Base-by-base conservation (phyloP, 1,140 invertebrate genomes). In the Drosophila prosaltans region DNA sequence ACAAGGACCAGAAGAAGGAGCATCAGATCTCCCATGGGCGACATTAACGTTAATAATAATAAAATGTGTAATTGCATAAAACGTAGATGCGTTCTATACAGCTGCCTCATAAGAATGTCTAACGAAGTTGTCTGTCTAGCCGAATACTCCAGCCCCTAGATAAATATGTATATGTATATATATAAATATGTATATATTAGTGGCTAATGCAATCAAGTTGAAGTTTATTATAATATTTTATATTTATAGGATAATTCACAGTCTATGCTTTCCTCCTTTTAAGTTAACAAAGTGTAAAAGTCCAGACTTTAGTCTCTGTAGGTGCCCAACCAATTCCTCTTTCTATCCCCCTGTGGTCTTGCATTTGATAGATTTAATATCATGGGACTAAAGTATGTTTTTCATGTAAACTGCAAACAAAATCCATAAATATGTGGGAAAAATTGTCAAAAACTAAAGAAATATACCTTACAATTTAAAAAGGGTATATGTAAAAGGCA, bases 11-110 rank as follows among this genome's bases (percentile, higher is more conserved):
- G 45, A 21, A 24, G 45, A 7, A 48, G 45, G 16, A 48, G 16
- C 43, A 48, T 6, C 16, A 48, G 7, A 16, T 48, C 45, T 81
- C 81, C 81, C 81, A 86, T 63, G 70, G 81, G 81, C 81, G 82
- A 85, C 81, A 86, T 84, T 84, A 84, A 85, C 82, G 78, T 84
- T 84, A 84, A 84, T 84, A 84, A 84, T 85, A 84, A 85, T 84
- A 84, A 84, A 85, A 84, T 84, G 81, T 84, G 78, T 86, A 81
- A 84, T 84, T 84, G 82, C 82, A 80, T 68, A 74, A 68, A 75
- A 72, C 70, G 74, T 68, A 41, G 54, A 72, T 65, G 74, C 57
- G 32, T 39, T 16, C 32, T 24, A 24, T 30, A 58, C n/a, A 36
- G 57, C 57, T 59, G 32, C 45, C 26, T 26, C 45, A 9, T 3